Evolutionary conservation across 2,113 vertebrate genomes (phyloP), one percentile per base, ranked within the genome.

Genomic region (Aegypius monachus): DNA sequence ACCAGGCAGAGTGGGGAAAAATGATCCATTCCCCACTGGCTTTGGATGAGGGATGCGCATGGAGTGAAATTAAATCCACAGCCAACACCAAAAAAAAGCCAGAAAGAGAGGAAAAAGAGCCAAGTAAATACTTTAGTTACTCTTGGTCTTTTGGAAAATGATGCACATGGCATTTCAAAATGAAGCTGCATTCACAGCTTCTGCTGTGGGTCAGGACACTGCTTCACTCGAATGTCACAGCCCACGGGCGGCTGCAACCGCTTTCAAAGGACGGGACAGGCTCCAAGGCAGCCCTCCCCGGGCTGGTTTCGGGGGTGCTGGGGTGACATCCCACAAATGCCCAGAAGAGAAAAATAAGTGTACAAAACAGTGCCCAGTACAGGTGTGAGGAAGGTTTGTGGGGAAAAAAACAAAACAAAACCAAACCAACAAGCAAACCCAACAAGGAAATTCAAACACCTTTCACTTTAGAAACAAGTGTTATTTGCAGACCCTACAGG

Each of bases 11-110:
- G 16, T 2, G 23, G 13, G 53, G 65, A 4, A 11, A 75, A 86
- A 52, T 1, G 7, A 75, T 40, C 20, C 7, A 6, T 11, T 17
- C 22, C 47, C 45, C 19, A 8, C 1, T 0, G 5, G 53, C 55
- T 70, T 72, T 29, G 43, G 26, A 40, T 1, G 2, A 62, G 42
- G 43, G 68, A 45, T 47, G 73, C 77, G 34, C 3, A 18, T 1
- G 10, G n/a, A 47, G 55, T 40, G 55, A 78, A 88, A 53, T 2
- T 10, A 67, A 62, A 85, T 16, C 25, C 66, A 10, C 34, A 93
- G n/a, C 17, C 75, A 86, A 45, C 27, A 32, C 7, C 25, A 66
- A 40, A 70, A 59, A 53, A 40, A 36, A 38, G 32, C 4, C 59
- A 86, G 32, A 55, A 71, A n/a, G 20, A 47, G 12, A 7, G 15